Conservation (phyloP, 2,888 invertebrate species). For the Acleris emargana region DNA sequence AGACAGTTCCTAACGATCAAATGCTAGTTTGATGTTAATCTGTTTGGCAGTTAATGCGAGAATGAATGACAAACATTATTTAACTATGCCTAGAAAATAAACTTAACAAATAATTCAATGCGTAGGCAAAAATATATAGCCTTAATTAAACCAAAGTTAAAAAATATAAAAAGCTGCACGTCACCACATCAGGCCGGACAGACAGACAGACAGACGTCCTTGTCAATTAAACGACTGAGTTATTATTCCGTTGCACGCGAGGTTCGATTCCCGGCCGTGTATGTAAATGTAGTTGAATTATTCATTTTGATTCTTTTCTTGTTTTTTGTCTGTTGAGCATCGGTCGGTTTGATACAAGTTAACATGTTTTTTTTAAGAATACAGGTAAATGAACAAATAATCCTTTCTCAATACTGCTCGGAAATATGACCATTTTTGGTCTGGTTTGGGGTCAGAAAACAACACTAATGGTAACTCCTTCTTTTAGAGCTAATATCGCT, state of each 20-base stretch:
- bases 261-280: slow-evolving; percentile 21
- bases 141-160: slow-evolving; percentile 25
- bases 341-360: neutral
- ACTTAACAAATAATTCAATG: slow-evolving; percentile 6
- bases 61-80: too few species aligned
- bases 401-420: too few species aligned
- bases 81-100: neutral
- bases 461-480: too few species aligned
- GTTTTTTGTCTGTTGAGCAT: neutral
- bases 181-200: slow-evolving; percentile 16
- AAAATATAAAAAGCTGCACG: slow-evolving; percentile 14
- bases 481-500: too few species aligned
- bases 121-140: slow-evolving; percentile 35
- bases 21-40: too few species aligned
- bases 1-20: too few species aligned
- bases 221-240: slow-evolving; percentile 39
- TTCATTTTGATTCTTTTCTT: slow-evolving; percentile 22
- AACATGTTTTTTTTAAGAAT: neutral
- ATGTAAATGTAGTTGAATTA: slow-evolving; percentile 38
- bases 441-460: too few species aligned
- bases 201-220: slow-evolving; percentile 40
- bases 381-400: too few species aligned
- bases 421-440: too few species aligned
- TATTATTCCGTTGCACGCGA: slow-evolving; percentile 37
- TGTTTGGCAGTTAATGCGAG: too few species aligned